phyloP scores from a whole-genome alignment of 2,888 invertebrate species.

The Dryadula phaetusa region DNA sequence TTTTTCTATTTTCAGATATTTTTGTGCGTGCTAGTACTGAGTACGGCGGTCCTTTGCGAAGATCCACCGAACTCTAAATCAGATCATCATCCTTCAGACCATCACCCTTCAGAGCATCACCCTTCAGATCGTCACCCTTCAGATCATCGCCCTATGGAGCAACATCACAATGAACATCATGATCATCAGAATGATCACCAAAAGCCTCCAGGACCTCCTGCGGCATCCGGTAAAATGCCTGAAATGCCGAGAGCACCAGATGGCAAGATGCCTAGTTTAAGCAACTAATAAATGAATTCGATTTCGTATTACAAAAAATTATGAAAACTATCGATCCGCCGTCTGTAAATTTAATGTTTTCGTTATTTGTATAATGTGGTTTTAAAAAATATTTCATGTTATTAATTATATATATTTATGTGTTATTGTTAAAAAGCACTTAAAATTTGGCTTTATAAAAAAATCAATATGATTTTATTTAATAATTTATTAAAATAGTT shows the following conservation, averaged over 20 bases:
- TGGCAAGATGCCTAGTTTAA: conserved; percentile 25
- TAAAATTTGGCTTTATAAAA: background rate
- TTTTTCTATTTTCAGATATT: conserved; percentile 54
- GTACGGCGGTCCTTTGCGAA: conserved; percentile 52
- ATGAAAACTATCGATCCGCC: background rate
- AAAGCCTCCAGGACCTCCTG: conserved; percentile 28
- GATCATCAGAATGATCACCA: conserved; percentile 29
- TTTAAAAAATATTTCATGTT: background rate
- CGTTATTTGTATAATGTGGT: background rate
- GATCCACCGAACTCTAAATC: conserved; percentile 33
- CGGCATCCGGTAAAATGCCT: conserved; percentile 30
- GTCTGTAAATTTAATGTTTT: background rate
- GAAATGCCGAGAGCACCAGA: conserved; percentile 35
- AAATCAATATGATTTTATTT: background rate
- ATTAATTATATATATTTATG: background rate
- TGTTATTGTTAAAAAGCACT: background rate
- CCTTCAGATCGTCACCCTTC: background rate
- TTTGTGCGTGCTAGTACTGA: conserved; percentile 64
- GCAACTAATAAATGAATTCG: conserved; percentile 7
- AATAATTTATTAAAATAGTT: background rate
- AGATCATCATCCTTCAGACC: conserved; percentile 19
- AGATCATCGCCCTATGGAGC: conserved; percentile 17
- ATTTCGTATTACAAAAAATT: conserved; percentile 5
- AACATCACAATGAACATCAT: conserved; percentile 17
- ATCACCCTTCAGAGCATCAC: conserved; percentile 9